A percentile compares a stretch with the other conserved stretches of the same genome.
Evolutionary conservation across 2,113 vertebrate species (phyloP).

Genomic region (Eubucco bourcierii): DNA sequence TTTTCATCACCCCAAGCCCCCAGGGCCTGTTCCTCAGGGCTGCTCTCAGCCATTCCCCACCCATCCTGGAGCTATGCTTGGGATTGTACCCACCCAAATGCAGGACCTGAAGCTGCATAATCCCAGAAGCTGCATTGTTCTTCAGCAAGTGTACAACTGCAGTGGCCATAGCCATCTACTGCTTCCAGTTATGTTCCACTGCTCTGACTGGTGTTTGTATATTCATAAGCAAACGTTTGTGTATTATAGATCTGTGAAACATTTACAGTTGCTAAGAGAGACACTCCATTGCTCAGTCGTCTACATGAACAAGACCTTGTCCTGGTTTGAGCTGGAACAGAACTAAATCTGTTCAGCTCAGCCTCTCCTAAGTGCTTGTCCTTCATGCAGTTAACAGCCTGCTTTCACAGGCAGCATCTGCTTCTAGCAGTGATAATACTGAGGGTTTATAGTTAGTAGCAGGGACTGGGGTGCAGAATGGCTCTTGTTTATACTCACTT

Average conservation of each 20-base stretch:
- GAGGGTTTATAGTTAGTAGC: background rate
- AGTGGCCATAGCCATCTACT: background rate
- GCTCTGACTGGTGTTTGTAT: background rate
- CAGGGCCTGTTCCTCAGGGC: no score
- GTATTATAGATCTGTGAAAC: background rate
- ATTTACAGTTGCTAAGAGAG: background rate
- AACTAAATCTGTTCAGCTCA: no score
- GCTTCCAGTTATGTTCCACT: background rate
- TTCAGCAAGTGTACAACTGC: background rate
- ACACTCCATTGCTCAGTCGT: background rate
- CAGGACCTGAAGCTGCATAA: no score
- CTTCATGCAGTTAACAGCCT: background rate
- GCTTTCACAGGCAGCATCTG: background rate
- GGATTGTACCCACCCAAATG: no score
- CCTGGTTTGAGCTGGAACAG: no score
- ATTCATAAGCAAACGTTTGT: background rate
- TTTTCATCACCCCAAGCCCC: no score
- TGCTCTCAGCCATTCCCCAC: no score
- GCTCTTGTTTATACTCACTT: no score
- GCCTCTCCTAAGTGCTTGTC: no score
- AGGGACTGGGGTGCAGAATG: background rate
- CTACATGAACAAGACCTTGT: background rate
- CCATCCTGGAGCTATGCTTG: no score
- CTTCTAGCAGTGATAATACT: background rate
- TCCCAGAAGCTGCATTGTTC: background rate